phyloP scores from a whole-genome alignment of 2,888 invertebrate genomes.

The Polietes domitor region DNA sequence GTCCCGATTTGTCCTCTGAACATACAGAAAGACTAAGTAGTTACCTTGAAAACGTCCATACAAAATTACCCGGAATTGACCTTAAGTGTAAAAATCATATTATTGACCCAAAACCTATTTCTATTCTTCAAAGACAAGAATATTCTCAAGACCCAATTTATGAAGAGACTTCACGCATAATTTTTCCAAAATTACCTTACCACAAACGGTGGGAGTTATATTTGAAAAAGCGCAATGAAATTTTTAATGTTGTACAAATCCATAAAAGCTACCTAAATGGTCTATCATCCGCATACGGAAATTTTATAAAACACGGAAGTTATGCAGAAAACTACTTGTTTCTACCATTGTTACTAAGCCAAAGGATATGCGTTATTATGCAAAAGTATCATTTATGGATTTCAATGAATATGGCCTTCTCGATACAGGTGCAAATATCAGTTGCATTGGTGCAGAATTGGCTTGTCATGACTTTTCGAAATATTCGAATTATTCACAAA shows the following conservation, averaged over 20 bases:
- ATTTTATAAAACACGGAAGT: background rate
- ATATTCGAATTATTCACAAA: background rate
- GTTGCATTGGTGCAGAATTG: too few relatives aligned
- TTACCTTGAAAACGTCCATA: background rate
- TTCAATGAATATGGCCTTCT: too few relatives aligned
- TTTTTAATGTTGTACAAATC: background rate
- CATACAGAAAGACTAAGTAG: background rate
- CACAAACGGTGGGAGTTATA: slow-evolving; percentile 22
- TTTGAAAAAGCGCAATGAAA: background rate
- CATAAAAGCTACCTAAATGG: background rate
- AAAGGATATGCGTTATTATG: too few relatives aligned
- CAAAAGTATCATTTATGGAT: too few relatives aligned
- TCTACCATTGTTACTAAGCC: background rate
- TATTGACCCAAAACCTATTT: background rate
- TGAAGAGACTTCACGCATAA: background rate
- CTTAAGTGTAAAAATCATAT: background rate
- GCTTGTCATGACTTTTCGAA: slow-evolving; percentile 7
- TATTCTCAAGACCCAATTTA: background rate
- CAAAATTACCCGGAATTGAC: background rate
- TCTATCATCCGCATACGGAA: background rate
- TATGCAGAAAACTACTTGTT: background rate
- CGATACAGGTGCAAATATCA: too few relatives aligned
- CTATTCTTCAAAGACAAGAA: background rate
- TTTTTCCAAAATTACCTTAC: background rate
- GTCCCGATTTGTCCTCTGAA: background rate